phyloP scores from a whole-genome alignment of 2,888 invertebrate genomes.

The Muscina levida region DNA sequence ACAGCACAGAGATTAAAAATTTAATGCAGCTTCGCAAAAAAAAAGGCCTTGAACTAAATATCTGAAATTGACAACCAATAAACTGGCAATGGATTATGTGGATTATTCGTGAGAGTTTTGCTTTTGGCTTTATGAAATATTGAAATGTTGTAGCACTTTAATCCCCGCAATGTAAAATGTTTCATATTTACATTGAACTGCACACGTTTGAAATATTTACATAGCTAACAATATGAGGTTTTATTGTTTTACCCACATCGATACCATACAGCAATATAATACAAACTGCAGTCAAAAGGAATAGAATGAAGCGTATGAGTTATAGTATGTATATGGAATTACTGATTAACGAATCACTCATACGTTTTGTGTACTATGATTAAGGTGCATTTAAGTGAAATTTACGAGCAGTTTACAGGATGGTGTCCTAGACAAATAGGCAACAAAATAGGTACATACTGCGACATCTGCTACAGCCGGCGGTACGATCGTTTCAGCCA shows the following conservation, averaged over 20 bases:
- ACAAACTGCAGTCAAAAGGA: too few relatives aligned
- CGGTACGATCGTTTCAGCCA: too few relatives aligned
- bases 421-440: too few relatives aligned
- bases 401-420: too few relatives aligned
- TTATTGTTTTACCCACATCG: not conserved
- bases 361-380: too few relatives aligned
- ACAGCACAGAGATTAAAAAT: conserved; percentile 52
- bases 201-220: not conserved
- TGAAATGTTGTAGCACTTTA: conserved; percentile 21
- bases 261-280: too few relatives aligned
- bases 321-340: too few relatives aligned
- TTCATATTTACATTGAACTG: not conserved
- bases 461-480: too few relatives aligned
- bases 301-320: too few relatives aligned
- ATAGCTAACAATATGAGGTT: not conserved
- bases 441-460: too few relatives aligned
- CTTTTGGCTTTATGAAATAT: conserved; percentile 14
- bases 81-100: conserved; percentile 20
- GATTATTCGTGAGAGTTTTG: not conserved
- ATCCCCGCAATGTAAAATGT: conserved; percentile 23
- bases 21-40: conserved; percentile 23
- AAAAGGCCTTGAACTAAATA: conserved; percentile 54
- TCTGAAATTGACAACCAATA: conserved; percentile 15
- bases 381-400: too few relatives aligned
- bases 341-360: too few relatives aligned